A percentile compares a stretch with the other conserved stretches of the same genome.
phyloP scores from a whole-genome alignment of 2,888 invertebrate genomes.

The Omphaloscelis lunosa region DNA sequence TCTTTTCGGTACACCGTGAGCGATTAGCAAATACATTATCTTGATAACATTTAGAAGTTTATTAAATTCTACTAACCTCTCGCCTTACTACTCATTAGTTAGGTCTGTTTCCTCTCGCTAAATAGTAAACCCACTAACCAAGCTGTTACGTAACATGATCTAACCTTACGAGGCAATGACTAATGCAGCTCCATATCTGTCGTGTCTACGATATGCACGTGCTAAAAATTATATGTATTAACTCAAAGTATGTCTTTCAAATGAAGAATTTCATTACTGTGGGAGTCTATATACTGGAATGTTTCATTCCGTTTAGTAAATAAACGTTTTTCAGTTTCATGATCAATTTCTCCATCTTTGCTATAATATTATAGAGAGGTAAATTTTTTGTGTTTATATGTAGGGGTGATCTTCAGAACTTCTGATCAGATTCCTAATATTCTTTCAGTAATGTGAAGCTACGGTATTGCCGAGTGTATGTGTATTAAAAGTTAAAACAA shows the following conservation, averaged over 20 bases:
- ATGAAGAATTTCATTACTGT: neutral
- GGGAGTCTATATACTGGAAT: neutral
- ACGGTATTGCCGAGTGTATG: neutral
- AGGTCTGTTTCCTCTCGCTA: slow-evolving; percentile 33
- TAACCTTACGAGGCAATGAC: slow-evolving; percentile 37
- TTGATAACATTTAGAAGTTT: slow-evolving; percentile 40
- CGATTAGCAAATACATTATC: slow-evolving; percentile 42
- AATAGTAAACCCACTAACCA: slow-evolving; percentile 10
- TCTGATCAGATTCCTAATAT: neutral
- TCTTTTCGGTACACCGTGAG: neutral
- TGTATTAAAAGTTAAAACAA: too few species aligned
- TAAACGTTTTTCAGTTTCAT: neutral
- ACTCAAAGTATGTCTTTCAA: neutral
- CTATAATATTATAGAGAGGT: neutral
- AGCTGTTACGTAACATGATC: slow-evolving; percentile 43
- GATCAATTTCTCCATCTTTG: neutral
- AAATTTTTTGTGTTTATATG: too few species aligned
- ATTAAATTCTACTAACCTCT: slow-evolving; percentile 36
- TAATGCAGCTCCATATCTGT: slow-evolving; percentile 46
- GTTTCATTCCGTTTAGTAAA: neutral
- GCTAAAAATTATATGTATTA: slow-evolving; percentile 7
- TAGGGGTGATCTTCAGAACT: neutral
- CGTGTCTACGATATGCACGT: slow-evolving; percentile 17
- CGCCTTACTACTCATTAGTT: slow-evolving; percentile 43
- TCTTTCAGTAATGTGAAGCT: neutral